Evolutionary conservation across 1,140 invertebrate species (phyloP).

Genomic region (Lepidurus arcticus): DNA sequence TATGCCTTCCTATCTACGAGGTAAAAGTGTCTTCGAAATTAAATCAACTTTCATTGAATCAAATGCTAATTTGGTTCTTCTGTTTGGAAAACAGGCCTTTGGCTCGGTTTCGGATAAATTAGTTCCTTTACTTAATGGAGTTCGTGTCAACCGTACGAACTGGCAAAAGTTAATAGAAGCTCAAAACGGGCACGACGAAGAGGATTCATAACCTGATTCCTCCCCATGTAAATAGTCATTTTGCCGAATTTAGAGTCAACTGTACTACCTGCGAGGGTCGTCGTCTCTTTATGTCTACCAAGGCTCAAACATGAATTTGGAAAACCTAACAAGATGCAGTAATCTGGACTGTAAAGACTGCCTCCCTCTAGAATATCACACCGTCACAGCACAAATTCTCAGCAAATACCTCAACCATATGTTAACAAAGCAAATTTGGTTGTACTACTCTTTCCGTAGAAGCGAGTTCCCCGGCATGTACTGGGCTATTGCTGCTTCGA

Average conservation of each 20-base stretch:
- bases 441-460: not conserved
- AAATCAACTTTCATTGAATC: not conserved
- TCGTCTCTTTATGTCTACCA: not conserved
- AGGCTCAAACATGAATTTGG: not conserved
- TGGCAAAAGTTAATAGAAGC: conserved; percentile 67
- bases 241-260: not conserved
- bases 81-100: conserved; percentile 63
- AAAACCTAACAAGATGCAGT: not conserved
- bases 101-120: conserved; percentile 68
- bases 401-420: conserved; percentile 18
- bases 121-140: conserved; percentile 73
- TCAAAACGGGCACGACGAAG: conserved; percentile 31
- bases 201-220: conserved; percentile 9
- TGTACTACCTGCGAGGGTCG: not conserved
- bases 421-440: not conserved
- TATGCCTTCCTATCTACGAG: conserved; percentile 92
- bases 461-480: not conserved
- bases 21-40: conserved; percentile 49
- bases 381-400: not conserved
- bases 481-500: not conserved
- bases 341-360: not conserved
- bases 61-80: not conserved
- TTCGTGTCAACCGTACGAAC: conserved; percentile 70
- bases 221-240: not conserved
- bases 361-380: not conserved